Percentiles rank a stretch among this genome's conserved stretches.
Conservation (phyloP, 2,113 vertebrate species). For the Cryptomyrus ogoouensis region DNA sequence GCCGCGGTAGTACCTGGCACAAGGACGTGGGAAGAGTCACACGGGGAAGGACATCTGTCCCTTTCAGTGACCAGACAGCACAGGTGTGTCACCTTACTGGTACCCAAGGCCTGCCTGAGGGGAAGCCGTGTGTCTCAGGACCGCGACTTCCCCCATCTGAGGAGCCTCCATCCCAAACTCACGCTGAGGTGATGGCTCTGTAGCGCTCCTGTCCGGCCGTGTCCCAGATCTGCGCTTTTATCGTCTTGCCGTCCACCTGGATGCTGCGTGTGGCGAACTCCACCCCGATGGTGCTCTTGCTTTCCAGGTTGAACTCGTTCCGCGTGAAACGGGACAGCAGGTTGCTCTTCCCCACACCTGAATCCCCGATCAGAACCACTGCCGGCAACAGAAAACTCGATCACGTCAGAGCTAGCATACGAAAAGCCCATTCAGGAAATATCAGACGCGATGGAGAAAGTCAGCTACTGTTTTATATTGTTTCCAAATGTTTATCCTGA, state of each 20-base stretch:
- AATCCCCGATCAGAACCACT: slow-evolving; percentile 79
- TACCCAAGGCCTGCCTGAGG: not conserved
- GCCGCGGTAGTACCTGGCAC: slow-evolving; percentile 84
- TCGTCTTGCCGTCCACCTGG: slow-evolving; percentile 95
- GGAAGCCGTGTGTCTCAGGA: not conserved
- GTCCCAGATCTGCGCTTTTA: slow-evolving; percentile 98
- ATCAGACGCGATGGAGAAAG: not conserved
- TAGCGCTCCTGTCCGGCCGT: slow-evolving; percentile 95
- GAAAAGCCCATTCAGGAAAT: not conserved
- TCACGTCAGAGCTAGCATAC: not conserved
- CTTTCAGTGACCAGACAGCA: not conserved
- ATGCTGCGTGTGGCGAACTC: slow-evolving; percentile 97
- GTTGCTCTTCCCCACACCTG: slow-evolving; percentile 69
- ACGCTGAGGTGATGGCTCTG: slow-evolving; percentile 90
- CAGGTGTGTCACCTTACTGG: not conserved
- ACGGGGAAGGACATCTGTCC: not conserved
- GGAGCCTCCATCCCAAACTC: not conserved
- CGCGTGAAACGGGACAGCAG: slow-evolving; percentile 82
- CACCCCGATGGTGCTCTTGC: slow-evolving; percentile 96
- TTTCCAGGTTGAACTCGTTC: slow-evolving; percentile 97
- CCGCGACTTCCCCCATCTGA: not conserved
- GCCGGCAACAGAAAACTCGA: slow-evolving; percentile 3
- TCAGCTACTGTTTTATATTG: not conserved
- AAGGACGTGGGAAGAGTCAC: not conserved
- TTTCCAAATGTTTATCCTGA: not conserved